phyloP scores from a whole-genome alignment of 2,113 vertebrate species.

The Dermatemys mawii region DNA sequence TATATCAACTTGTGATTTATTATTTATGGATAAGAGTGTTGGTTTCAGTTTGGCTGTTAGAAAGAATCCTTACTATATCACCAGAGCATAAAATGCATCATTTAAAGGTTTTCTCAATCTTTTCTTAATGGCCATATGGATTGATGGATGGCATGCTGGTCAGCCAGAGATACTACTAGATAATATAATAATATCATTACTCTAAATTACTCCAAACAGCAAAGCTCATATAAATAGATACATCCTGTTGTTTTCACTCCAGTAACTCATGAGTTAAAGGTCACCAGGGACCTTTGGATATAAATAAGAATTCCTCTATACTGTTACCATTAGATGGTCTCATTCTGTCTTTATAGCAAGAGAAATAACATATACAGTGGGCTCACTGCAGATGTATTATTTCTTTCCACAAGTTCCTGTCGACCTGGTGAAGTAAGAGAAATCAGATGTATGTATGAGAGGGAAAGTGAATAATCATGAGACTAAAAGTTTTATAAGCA shows the following conservation, averaged over 20 bases:
- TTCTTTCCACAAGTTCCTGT: background rate
- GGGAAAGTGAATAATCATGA: background rate
- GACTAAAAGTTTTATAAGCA: slow-evolving; percentile 5
- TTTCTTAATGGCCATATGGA: background rate
- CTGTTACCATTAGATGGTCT: background rate
- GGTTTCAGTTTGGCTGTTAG: background rate
- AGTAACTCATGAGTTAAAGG: background rate
- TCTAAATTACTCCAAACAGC: background rate
- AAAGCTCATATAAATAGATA: background rate
- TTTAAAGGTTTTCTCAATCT: background rate
- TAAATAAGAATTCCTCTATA: slow-evolving; percentile 17
- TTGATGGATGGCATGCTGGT: background rate
- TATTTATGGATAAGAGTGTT: background rate
- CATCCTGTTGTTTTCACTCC: background rate
- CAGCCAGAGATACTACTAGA: background rate
- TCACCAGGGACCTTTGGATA: background rate
- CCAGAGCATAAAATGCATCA: background rate
- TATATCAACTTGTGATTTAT: background rate
- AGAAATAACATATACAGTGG: background rate
- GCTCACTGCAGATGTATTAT: slow-evolving; percentile 39
- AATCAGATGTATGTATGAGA: background rate
- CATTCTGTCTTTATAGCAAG: background rate
- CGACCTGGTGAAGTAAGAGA: background rate
- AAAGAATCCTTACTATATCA: background rate
- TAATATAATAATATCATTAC: background rate